Conservation (phyloP, 2,113 vertebrate species). For the Apteryx owenii region DNA sequence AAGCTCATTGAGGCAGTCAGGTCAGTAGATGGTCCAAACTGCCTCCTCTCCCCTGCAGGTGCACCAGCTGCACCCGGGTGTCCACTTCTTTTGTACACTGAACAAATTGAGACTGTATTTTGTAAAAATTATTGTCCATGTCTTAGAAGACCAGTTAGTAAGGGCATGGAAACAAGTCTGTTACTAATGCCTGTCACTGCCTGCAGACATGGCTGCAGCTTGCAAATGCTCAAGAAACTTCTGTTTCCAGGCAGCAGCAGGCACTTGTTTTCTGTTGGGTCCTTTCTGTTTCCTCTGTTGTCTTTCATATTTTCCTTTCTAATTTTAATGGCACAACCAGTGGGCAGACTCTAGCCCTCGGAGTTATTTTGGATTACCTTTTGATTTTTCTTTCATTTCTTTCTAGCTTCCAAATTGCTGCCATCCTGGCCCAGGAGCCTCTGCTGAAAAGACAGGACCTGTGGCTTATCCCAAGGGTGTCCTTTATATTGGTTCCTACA, state of each 20-base stretch:
- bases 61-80: fast-evolving
- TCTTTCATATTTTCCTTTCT: background rate
- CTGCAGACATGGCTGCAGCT: fast-evolving
- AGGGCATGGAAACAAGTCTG: background rate
- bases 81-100: background rate
- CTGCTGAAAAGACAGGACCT: background rate
- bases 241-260: background rate
- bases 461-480: background rate
- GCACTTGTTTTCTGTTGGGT: fast-evolving
- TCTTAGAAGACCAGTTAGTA: background rate
- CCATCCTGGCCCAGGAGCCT: background rate
- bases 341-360: background rate
- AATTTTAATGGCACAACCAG: background rate
- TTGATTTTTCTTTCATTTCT: background rate
- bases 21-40: background rate
- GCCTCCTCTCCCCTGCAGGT: background rate
- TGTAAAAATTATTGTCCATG: background rate
- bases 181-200: background rate
- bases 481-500: background rate
- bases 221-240: background rate
- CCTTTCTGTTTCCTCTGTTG: background rate
- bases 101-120: background rate
- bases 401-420: background rate
- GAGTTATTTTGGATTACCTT: background rate
- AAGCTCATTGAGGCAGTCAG: fast-evolving